phyloP scores from a whole-genome alignment of 2,888 invertebrate species.

The Melieria crassipennis region DNA sequence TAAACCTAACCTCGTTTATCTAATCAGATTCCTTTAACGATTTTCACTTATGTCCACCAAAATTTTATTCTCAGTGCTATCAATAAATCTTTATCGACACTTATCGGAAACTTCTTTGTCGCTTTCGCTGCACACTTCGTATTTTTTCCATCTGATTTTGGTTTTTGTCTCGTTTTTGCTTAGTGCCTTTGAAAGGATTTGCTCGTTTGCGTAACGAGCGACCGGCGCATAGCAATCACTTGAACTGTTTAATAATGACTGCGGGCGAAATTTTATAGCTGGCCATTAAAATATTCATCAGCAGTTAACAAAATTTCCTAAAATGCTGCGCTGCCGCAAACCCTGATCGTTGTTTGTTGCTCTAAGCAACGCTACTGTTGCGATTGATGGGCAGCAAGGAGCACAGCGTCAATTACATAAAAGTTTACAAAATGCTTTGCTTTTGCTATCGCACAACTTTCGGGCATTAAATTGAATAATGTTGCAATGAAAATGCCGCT shows the following conservation, averaged over 20 bases:
- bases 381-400: too few species aligned
- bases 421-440: not conserved
- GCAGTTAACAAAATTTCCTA: too few species aligned
- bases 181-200: not conserved
- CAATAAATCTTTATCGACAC: conserved; percentile 3
- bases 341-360: too few species aligned
- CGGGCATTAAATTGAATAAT: too few species aligned
- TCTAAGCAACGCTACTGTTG: too few species aligned
- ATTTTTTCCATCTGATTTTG: not conserved
- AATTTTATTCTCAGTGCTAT: conserved; percentile 17
- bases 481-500: too few species aligned
- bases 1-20: too few species aligned
- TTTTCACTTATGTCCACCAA: conserved; percentile 5
- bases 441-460: not conserved
- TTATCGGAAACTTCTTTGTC: not conserved
- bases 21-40: too few species aligned
- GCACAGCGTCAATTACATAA: not conserved
- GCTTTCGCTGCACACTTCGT: conserved; percentile 9
- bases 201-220: not conserved
- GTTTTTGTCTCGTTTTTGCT: not conserved
- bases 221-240: not conserved
- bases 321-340: too few species aligned
- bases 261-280: not conserved
- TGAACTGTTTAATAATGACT: conserved; percentile 4
- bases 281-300: too few species aligned